These are phyloP conservation scores for Tenrec ecaudatus DNA, from an alignment of 2,113 vertebrate species.

Conservation along the genomic window DNA sequence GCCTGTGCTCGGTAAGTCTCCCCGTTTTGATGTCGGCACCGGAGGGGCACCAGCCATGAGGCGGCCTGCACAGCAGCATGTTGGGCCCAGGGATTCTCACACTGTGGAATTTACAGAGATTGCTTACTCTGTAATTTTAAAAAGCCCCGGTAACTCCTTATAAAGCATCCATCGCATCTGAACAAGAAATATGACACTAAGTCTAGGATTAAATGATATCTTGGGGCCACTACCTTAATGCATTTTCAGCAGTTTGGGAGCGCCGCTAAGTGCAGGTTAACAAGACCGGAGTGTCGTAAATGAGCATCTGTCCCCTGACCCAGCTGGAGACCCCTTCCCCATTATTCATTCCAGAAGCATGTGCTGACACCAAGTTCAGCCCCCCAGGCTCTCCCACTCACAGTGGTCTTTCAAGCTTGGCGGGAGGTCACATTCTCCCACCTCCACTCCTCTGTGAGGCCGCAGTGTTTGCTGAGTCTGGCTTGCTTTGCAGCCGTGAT, in stretches of 20 bases:
- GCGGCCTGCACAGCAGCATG: constrained; percentile 43
- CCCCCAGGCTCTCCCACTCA: neutral
- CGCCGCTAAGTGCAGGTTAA: constrained; percentile 74
- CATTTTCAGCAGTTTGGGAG: constrained; percentile 66
- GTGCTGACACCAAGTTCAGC: constrained; percentile 55
- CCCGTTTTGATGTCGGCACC: constrained; percentile 52
- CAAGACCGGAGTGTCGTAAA: constrained; percentile 67
- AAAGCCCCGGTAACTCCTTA: constrained; percentile 72
- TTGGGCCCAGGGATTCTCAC: constrained; percentile 48
- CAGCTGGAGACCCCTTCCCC: constrained; percentile 67
- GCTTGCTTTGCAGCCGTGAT: constrained; percentile 23
- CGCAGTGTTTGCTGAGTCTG: constrained; percentile 29
- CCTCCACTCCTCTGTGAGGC: neutral
- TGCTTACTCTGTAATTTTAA: constrained; percentile 77
- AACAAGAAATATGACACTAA: constrained; percentile 76
- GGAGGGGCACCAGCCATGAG: constrained; percentile 52
- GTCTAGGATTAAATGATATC: constrained; percentile 74
- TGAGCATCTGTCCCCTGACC: constrained; percentile 79
- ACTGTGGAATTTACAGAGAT: constrained; percentile 64
- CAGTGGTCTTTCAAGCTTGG: constrained; percentile 60
- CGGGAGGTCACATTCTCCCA: constrained; percentile 47
- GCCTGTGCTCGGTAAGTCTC: constrained; percentile 63
- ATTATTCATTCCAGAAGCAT: constrained; percentile 78
- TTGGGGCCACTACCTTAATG: constrained; percentile 66
- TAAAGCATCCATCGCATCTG: constrained; percentile 72